These are phyloP conservation scores for Meteorus cinctellus DNA, from an alignment of 2,888 invertebrate species.

Conservation along the genomic window DNA sequence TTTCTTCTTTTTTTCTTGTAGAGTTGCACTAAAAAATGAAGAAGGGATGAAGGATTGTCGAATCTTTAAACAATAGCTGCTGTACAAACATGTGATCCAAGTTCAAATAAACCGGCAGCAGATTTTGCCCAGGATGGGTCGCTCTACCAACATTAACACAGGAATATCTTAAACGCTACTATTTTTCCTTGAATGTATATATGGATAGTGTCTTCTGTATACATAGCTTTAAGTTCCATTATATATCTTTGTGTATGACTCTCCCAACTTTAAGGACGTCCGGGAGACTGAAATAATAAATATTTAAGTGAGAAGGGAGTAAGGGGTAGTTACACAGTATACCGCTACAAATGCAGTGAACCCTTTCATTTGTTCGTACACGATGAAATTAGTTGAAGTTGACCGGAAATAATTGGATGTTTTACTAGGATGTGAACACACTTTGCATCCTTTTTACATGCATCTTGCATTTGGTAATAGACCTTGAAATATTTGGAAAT, in stretches of 20 bases:
- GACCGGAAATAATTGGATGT: slow-evolving; percentile 58
- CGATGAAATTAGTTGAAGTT: slow-evolving; percentile 68
- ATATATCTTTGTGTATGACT: slow-evolving; percentile 13
- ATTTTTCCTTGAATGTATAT: slow-evolving; percentile 34
- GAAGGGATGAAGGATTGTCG: slow-evolving; percentile 36
- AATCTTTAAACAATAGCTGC: slow-evolving; percentile 60
- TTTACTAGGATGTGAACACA: slow-evolving; percentile 58
- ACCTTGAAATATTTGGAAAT: slow-evolving; percentile 52
- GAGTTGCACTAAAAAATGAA: background rate
- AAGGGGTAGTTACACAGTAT: slow-evolving; percentile 43
- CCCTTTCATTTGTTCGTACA: slow-evolving; percentile 72
- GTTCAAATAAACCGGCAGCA: slow-evolving; percentile 60
- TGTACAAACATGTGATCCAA: slow-evolving; percentile 61
- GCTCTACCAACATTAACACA: slow-evolving; percentile 46
- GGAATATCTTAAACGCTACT: background rate
- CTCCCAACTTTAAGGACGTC: slow-evolving; percentile 50
- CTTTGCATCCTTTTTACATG: slow-evolving; percentile 39
- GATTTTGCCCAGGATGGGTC: slow-evolving; percentile 50
- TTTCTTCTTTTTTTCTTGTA: background rate
- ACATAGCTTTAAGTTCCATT: background rate
- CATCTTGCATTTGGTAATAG: slow-evolving; percentile 50
- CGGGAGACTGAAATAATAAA: slow-evolving; percentile 67
- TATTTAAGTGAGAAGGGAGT: slow-evolving; percentile 66
- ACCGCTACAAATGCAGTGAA: slow-evolving; percentile 62
- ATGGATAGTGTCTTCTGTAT: background rate